These are phyloP conservation scores for Meloidogyne hapla DNA, from an alignment of 1,140 invertebrate species.

Conservation along the genomic window DNA sequence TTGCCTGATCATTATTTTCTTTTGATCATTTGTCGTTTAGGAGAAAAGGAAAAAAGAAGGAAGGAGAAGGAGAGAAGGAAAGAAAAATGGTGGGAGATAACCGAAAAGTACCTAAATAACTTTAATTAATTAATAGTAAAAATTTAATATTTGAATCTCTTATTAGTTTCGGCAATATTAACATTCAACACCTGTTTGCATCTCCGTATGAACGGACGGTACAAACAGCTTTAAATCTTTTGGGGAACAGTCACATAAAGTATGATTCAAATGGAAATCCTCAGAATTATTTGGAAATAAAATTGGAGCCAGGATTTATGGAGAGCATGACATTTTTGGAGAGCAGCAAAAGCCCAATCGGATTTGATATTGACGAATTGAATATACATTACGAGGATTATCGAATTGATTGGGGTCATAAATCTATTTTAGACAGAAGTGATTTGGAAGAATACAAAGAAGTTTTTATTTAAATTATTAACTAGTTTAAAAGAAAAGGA, in stretches of 20 bases:
- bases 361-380: not conserved
- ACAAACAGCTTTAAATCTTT: not conserved
- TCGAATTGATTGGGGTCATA: too few relatives aligned
- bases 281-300: not conserved
- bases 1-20: too few relatives aligned
- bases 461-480: too few relatives aligned
- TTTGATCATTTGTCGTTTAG: too few relatives aligned
- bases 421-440: too few relatives aligned
- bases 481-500: too few relatives aligned
- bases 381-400: not conserved
- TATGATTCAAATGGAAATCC: not conserved
- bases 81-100: too few relatives aligned
- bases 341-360: not conserved
- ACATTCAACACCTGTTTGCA: not conserved
- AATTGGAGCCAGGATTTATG: conserved; percentile 4
- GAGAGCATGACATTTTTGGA: not conserved
- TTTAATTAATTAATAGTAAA: too few relatives aligned
- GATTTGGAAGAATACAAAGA: too few relatives aligned
- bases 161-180: not conserved
- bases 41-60: too few relatives aligned
- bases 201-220: not conserved
- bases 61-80: too few relatives aligned
- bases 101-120: too few relatives aligned
- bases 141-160: not conserved
- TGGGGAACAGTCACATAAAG: not conserved